These are phyloP conservation scores for Porites lutea DNA, from an alignment of 64 coral and sea anemone species.

Conservation along the genomic window DNA sequence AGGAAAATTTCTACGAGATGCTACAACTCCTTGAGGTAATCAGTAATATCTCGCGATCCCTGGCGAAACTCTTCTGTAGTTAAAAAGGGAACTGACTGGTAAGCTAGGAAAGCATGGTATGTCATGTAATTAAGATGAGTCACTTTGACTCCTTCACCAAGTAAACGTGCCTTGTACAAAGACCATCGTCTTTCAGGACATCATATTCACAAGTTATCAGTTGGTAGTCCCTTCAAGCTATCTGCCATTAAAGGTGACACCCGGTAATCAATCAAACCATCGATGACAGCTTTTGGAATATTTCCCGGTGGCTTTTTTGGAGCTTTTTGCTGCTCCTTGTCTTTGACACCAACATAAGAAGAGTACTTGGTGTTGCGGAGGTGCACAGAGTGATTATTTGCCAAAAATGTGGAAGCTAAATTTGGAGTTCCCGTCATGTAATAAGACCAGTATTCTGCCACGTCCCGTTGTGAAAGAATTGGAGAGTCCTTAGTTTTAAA, in stretches of 20 bases:
- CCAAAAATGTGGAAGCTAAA: slow-evolving; percentile 34
- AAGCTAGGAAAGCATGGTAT: slow-evolving; percentile 17
- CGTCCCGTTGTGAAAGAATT: background rate
- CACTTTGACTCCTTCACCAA: slow-evolving; percentile 64
- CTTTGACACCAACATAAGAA: slow-evolving; percentile 52
- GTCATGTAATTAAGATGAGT: slow-evolving; percentile 60
- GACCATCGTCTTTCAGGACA: slow-evolving; percentile 60
- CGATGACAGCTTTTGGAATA: slow-evolving; percentile 51
- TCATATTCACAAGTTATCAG: slow-evolving; percentile 71
- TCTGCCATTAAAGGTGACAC: slow-evolving; percentile 66
- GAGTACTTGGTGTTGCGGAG: slow-evolving; percentile 75
- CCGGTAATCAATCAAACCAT: slow-evolving; percentile 53
- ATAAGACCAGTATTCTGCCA: slow-evolving; percentile 49
- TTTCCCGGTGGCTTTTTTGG: background rate
- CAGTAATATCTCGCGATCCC: background rate
- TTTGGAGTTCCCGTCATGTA: slow-evolving; percentile 56
- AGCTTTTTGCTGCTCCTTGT: background rate
- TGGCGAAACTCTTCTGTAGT: slow-evolving; percentile 18
- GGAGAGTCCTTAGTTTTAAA: background rate
- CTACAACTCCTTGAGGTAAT: background rate
- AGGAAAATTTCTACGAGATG: no score
- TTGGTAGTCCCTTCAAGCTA: slow-evolving; percentile 38
- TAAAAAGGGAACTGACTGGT: background rate
- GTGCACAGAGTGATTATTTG: slow-evolving; percentile 56
- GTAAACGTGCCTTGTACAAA: slow-evolving; percentile 68